Percentiles rank a stretch among this genome's conserved stretches.
These are phyloP conservation scores for Gymnothorax javanicus DNA, from an alignment of 2,797 vertebrate species.

Conservation along the genomic window DNA sequence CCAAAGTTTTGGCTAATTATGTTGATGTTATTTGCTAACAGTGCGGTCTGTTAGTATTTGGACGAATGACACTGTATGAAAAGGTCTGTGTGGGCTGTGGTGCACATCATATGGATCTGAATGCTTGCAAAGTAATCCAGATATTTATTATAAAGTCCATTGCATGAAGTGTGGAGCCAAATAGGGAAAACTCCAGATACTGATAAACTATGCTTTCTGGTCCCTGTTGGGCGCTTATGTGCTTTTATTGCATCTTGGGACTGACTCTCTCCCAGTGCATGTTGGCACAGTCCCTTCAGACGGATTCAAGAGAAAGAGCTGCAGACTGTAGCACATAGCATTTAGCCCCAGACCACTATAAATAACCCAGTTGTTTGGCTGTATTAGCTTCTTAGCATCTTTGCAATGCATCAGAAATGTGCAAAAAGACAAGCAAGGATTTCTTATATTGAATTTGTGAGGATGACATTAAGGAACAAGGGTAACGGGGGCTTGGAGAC, in stretches of 20 bases:
- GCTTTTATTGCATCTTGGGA: neutral
- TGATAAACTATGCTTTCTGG: no score
- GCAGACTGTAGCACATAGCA: neutral
- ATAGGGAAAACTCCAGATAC: no score
- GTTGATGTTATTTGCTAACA: no score
- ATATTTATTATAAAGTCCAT: no score
- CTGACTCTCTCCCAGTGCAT: neutral
- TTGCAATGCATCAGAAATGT: neutral
- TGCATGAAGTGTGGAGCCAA: no score
- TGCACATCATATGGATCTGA: no score
- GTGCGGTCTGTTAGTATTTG: no score
- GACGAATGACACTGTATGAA: no score
- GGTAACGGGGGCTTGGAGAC: neutral
- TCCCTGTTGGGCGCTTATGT: no score
- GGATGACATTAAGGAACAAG: slow-evolving; percentile 12
- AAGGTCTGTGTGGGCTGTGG: no score
- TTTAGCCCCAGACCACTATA: neutral
- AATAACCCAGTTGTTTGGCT: neutral
- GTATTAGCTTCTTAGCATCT: neutral
- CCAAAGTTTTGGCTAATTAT: no score
- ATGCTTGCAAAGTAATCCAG: no score
- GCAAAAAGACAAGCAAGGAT: neutral
- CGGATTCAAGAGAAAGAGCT: neutral
- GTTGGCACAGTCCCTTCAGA: neutral
- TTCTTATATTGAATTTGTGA: slow-evolving; percentile 4